Percentiles rank a stretch among this genome's conserved stretches.
phyloP scores from a whole-genome alignment of 2,113 vertebrate genomes.

The Petrocephalus zakoni region DNA sequence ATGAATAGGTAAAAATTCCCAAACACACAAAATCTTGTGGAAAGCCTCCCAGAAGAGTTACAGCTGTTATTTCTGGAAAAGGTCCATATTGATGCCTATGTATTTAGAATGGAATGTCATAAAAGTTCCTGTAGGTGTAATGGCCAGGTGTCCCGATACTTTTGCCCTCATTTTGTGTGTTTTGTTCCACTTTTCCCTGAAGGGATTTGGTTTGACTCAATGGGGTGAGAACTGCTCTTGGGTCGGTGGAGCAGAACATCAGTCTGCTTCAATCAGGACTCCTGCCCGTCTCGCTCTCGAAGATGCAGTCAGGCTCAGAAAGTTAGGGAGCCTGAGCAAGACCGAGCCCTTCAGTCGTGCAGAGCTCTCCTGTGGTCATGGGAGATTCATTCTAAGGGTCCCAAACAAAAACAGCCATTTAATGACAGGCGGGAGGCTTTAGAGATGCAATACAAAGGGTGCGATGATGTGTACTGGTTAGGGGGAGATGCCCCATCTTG shows the following conservation, averaged over 20 bases:
- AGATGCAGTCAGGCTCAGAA: background rate
- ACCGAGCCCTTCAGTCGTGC: background rate
- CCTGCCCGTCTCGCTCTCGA: background rate
- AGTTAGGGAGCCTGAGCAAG: background rate
- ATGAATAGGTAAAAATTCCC: too few relatives aligned
- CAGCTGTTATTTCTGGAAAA: background rate
- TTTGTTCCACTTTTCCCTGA: background rate
- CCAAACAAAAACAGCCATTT: slow-evolving; percentile 35
- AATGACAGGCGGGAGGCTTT: slow-evolving; percentile 9
- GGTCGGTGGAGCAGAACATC: background rate
- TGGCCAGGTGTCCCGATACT: background rate
- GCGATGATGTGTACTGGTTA: background rate
- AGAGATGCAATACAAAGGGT: slow-evolving; percentile 1
- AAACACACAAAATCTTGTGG: background rate
- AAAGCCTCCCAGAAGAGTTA: background rate
- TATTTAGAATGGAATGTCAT: background rate
- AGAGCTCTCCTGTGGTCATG: background rate
- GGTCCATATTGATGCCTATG: background rate
- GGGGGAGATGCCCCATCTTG: background rate
- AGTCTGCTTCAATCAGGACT: background rate
- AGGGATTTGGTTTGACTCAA: background rate
- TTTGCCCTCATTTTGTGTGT: background rate
- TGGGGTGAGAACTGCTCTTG: background rate
- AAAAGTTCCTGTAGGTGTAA: background rate
- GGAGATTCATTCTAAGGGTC: slow-evolving; percentile 1